Percentiles rank a stretch among this genome's conserved stretches.
Conservation (phyloP, 2,888 invertebrate genomes). For the Xestia xanthographa region DNA sequence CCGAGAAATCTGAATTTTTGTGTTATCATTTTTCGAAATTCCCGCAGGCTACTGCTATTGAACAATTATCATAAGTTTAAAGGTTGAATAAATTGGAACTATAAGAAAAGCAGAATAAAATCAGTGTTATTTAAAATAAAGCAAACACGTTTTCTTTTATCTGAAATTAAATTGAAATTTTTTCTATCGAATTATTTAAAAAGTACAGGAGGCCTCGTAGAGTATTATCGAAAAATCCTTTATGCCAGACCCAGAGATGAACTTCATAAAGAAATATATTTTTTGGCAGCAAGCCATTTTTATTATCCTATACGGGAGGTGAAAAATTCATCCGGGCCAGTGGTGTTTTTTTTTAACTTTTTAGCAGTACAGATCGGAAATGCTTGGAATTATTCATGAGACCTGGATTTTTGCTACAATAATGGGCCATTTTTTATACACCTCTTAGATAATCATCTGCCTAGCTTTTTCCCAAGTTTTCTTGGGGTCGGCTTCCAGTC, state of each 20-base stretch:
- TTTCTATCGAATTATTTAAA: background rate
- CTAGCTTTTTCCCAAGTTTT: too few species aligned
- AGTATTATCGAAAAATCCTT: constrained; percentile 28
- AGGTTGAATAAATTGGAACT: background rate
- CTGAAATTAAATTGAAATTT: background rate
- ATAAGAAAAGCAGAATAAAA: background rate
- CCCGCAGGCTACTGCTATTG: background rate
- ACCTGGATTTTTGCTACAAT: background rate
- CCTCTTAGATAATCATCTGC: background rate
- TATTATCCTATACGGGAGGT: constrained; percentile 42
- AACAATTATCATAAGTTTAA: background rate
- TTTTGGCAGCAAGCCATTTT: constrained; percentile 57
- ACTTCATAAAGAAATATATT: constrained; percentile 48
- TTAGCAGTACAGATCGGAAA: constrained; percentile 16
- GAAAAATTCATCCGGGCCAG: constrained; percentile 28
- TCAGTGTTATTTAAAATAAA: background rate
- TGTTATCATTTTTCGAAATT: too few species aligned
- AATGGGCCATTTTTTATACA: background rate
- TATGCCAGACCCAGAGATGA: constrained; percentile 37
- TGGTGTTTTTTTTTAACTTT: constrained; percentile 14
- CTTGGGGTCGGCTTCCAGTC: too few species aligned
- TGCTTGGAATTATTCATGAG: constrained; percentile 27
- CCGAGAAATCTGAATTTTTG: background rate
- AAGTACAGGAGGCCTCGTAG: background rate
- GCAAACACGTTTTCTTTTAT: background rate